Base-by-base conservation (phyloP, 2,113 vertebrate genomes). In the Procapra przewalskii region DNA sequence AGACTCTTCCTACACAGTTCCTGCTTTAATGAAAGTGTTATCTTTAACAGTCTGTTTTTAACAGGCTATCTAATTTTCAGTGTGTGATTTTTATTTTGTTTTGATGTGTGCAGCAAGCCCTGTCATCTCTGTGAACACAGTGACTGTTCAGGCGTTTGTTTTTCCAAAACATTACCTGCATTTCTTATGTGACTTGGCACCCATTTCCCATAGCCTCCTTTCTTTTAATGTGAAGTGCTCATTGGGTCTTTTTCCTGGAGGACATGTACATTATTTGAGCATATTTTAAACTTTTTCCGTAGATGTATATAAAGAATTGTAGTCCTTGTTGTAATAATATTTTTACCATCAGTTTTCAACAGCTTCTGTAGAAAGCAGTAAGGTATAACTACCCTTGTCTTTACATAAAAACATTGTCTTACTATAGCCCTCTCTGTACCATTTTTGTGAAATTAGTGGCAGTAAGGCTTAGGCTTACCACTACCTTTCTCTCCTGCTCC, bases 31-130 rank as follows among this genome's bases (percentile, higher is more conserved):
- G n/a, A 81, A 84, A 71, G 25, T 59, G 6, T 60, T 40, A 77
- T 52, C 25, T 77, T 90, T 85, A 84, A 29, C 2, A 71, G 52
- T 81, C 45, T 71, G 67, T 71, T 10, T 36, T 40, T 71, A 64
- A 36, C 21, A 77, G 36, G 52, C 59, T 94, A 17, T 48, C 80
- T 43, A 7, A 5, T 88, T 94, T 60, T 91, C 7, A 54, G 7
- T 82, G 40, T 81, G 90, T 87, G 19, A 14, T 80, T 94, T 90
- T 95, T 33, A 13, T 84, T 83, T 91, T 96, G n/a, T 54, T 95
- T 88, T 12, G 10, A 7, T 92, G 23, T 85, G 84, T 92, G 36
- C 54, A 85, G 2, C 23, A 87, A 90, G 23, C 25, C 52, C 31
- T 88, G 4, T 81, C 64, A 83, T 60, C 54, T 87, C 82, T 90